Evolutionary conservation across 30 jellyfish, hydroid and myxozoan species (phyloP), one percentile per base, ranked within the genome.

Genomic region (Mastigias papua): DNA sequence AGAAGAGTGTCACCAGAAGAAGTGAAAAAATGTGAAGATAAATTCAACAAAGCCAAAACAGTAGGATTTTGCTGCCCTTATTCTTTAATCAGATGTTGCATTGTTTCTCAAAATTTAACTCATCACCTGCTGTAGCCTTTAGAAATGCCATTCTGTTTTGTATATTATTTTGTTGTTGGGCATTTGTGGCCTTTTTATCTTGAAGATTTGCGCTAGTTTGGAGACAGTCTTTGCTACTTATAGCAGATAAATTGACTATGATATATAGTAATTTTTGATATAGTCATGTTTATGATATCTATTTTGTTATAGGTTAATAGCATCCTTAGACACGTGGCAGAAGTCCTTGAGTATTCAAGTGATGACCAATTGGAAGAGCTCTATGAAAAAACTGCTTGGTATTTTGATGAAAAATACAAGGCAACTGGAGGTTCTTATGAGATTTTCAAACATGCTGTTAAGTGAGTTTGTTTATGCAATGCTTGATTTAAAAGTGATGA

Each of bases 371-470:
- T 95, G 20, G 97, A 88, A 76, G 94, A 91, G n/a, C 88, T 95
- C 34, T 90, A 63, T 73, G 97, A 90, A 85, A 91, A 90, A 74
- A 95, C 99, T 2, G 99, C 99, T 48, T 95, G 99, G 99, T 77
- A 42, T 57, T 90, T 95, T 80, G 98, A 95, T 84, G 99, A 95
- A 35, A 95, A 90, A 34, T 91, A 91, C 73, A 91, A 87, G 64
- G 84, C 93, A 10, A 90, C 98, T 82, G 99, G 99, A 37, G 99
- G 99, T 8, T 95, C 98, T 2, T 95, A 95, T 70, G 99, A 95
- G 80, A 98, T 98, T 26, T 95, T 95, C 94, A 93, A 93, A 48
- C 98, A 93, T 74, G 98, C 97, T 34, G 98, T 93, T 34, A 75
- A 75, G 98, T 93, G 72, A 69, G 98, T 61, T 33, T 15, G n/a